Evolutionary conservation across 2,113 vertebrate genomes (phyloP), one percentile per base, ranked within the genome.

Genomic region (Hippocampus abdominalis): DNA sequence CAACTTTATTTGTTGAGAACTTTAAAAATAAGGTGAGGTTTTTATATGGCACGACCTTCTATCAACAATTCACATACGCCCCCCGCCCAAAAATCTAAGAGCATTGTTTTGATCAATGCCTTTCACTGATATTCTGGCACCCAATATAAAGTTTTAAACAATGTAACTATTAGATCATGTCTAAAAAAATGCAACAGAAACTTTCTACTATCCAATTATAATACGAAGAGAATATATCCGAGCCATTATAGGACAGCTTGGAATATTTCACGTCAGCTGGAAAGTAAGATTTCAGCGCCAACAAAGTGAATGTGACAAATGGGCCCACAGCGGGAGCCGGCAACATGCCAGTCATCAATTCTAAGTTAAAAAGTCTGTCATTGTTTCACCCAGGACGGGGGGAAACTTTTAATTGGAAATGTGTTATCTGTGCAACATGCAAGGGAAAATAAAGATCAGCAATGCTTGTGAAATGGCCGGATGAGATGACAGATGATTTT

Each of bases 331-430:
- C 60, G 11, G 60, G 32, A 39, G 8, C 60, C 32, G 60, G 32
- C 32, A 9, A 39, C 16, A 39, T 10, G 60, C 60, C 32, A 62
- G 32, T 39, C 32, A 10, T 39, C 60, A 39, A 20, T 39, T 25
- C 4, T 3, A n/a, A 40, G 11, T 21, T 63, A 20, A 40, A 63
- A 63, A 40, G 59, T 20, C 32, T 15, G 20, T 10, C 61, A 64
- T 44, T 64, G 36, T 64, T 64, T 23, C 61, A 42, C 54, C 5
- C 10, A 42, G 10, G 21, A 64, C 25, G 13, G 57, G 13, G 57
- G 29, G 32, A 36, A 60, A 59, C 61, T 64, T 64, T 64, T 23
- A 64, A 64, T 44, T 44, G 62, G 62, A 62, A 62, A n/a, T 40
- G 60, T 21, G 18, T 64, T 64, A 64, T 23, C 62, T 23, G 1